Evolutionary conservation across 2,113 vertebrate genomes (phyloP).

Genomic region (Pantherophis guttatus): DNA sequence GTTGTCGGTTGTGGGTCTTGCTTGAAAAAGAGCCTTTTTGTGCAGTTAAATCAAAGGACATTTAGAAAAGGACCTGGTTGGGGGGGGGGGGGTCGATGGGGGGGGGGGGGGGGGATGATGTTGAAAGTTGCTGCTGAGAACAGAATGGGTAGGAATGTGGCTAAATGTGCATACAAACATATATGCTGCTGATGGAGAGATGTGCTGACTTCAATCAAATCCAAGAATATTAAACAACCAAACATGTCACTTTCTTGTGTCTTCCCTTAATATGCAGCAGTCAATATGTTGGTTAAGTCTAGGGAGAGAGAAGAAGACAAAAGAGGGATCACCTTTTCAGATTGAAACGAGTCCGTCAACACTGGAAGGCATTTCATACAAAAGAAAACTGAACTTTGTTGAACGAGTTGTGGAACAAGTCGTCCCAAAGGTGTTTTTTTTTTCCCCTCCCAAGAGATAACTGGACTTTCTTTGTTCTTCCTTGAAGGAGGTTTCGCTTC

Average conservation of each 20-base stretch:
- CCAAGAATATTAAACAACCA: constrained; percentile 78
- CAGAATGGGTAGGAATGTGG: constrained; percentile 77
- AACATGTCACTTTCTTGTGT: constrained; percentile 72
- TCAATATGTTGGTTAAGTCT: constrained; percentile 85
- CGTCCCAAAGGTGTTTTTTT: neutral
- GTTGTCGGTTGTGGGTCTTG: constrained; percentile 62
- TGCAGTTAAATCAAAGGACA: constrained; percentile 74
- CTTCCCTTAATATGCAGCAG: constrained; percentile 72
- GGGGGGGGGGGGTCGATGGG: constrained; percentile 54
- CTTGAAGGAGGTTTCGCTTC: neutral
- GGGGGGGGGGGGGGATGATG: neutral
- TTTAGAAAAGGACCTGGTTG: constrained; percentile 65
- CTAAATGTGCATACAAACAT: constrained; percentile 75
- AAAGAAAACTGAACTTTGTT: neutral
- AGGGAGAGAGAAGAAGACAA: constrained; percentile 59
- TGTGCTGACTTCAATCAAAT: constrained; percentile 77
- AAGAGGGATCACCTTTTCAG: neutral
- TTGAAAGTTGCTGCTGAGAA: constrained; percentile 71
- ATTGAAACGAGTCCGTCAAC: neutral
- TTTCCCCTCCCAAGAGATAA: neutral
- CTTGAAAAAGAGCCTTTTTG: constrained; percentile 71
- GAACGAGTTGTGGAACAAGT: neutral
- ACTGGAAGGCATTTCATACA: neutral
- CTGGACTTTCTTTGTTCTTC: neutral
- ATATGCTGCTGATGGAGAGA: constrained; percentile 72